phyloP scores from a whole-genome alignment of 1,140 invertebrate species.

The Calliopsis andreniformis region DNA sequence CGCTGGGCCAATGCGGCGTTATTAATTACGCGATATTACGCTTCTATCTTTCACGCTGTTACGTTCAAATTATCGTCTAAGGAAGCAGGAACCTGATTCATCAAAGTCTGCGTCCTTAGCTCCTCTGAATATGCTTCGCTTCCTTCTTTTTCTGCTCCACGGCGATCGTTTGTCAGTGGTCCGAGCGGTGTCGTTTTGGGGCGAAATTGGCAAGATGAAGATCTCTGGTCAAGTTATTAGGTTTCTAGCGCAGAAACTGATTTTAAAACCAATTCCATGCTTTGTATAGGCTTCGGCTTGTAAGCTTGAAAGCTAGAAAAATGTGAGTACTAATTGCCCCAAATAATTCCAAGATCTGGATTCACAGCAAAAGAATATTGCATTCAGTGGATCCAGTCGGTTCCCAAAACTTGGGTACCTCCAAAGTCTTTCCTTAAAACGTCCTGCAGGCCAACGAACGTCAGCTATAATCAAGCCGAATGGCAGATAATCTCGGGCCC shows the following conservation, averaged over 20 bases:
- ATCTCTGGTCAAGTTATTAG: no score
- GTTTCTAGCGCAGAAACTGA: no score
- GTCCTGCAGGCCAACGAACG: background rate
- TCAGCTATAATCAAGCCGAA: background rate
- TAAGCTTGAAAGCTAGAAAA: no score
- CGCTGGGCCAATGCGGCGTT: constrained; percentile 2
- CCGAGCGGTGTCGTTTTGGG: no score
- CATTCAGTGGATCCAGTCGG: no score
- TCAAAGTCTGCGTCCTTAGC: constrained; percentile 25
- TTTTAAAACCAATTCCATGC: no score
- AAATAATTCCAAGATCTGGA: no score
- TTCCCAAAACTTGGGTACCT: background rate
- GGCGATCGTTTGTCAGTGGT: constrained; percentile 28
- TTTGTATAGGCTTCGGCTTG: no score
- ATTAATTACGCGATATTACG: constrained; percentile 42
- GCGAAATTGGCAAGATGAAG: no score
- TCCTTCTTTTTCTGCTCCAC: background rate
- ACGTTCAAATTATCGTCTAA: constrained; percentile 42
- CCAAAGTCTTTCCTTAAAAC: background rate
- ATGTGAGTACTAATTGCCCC: no score
- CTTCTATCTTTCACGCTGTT: constrained; percentile 41
- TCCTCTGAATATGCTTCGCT: background rate
- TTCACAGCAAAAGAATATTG: no score
- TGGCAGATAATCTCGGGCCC: constrained; percentile 12
- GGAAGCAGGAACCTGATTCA: constrained; percentile 32